Evolutionary conservation across 2,888 invertebrate species (phyloP).

Genomic region (Pegoplata infirma): DNA sequence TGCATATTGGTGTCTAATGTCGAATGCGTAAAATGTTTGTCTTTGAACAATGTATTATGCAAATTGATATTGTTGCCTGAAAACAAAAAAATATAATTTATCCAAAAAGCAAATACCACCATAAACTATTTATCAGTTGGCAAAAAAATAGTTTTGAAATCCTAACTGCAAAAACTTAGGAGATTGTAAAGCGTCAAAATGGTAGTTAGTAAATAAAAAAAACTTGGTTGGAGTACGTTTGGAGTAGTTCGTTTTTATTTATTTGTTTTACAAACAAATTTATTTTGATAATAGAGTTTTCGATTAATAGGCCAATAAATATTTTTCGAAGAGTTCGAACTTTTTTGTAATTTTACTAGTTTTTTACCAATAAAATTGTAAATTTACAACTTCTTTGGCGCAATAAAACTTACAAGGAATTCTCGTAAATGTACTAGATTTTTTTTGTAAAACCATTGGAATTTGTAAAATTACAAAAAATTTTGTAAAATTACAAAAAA

Average conservation of each 20-base stretch:
- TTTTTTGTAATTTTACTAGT: too few relatives aligned
- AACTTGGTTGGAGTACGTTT: constrained; percentile 13
- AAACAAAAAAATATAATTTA: constrained; percentile 23
- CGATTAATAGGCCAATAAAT: too few relatives aligned
- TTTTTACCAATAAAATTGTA: too few relatives aligned
- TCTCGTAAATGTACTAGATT: too few relatives aligned
- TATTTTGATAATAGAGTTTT: too few relatives aligned
- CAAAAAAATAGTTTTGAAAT: constrained; percentile 47
- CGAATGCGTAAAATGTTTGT: constrained; percentile 57
- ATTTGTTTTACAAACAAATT: constrained; percentile 37
- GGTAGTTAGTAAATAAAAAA: constrained; percentile 27
- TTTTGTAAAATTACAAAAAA: too few relatives aligned
- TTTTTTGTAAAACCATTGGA: too few relatives aligned
- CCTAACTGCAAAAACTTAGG: constrained; percentile 8
- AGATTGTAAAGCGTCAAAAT: constrained; percentile 55
- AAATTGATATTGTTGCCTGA: constrained; percentile 39
- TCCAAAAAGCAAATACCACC: constrained; percentile 1
- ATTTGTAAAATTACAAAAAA: too few relatives aligned
- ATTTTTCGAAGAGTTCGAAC: too few relatives aligned
- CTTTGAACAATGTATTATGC: constrained; percentile 43
- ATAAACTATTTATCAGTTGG: constrained; percentile 47
- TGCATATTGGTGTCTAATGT: neutral
- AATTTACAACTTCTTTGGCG: too few relatives aligned
- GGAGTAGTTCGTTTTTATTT: too few relatives aligned
- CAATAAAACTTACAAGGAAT: too few relatives aligned